These are phyloP conservation scores for Neoseiulus cucumeris DNA, from an alignment of 1,140 invertebrate genomes.

Conservation along the genomic window DNA sequence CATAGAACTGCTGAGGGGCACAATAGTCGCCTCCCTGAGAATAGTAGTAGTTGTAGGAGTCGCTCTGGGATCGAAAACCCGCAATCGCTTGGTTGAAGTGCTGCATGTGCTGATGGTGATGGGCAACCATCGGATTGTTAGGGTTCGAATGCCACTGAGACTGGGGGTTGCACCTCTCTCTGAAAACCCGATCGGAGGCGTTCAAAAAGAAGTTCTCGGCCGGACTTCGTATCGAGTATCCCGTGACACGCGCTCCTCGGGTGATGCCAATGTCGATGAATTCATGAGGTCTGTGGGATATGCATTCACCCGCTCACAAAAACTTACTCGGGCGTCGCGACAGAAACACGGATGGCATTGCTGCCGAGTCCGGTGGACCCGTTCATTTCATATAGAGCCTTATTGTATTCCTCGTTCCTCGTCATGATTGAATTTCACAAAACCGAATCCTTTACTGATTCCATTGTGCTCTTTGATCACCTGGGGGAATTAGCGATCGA, in stretches of 20 bases:
- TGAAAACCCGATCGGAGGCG: not conserved
- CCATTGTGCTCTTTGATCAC: slow-evolving; percentile 69
- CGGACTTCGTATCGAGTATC: too few species aligned
- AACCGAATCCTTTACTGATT: slow-evolving; percentile 88
- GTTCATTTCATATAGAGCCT: slow-evolving; percentile 50
- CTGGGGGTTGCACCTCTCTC: not conserved
- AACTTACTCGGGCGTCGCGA: slow-evolving; percentile 50
- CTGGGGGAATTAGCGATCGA: too few species aligned
- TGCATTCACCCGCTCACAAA: not conserved
- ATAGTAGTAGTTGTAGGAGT: slow-evolving; percentile 7
- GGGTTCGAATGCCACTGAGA: not conserved
- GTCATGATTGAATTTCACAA: slow-evolving; percentile 80
- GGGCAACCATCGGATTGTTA: not conserved
- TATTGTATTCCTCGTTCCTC: slow-evolving; percentile 83
- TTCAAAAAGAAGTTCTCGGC: too few species aligned
- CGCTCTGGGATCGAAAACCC: not conserved
- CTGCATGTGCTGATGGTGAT: slow-evolving; percentile 5
- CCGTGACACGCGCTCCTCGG: too few species aligned
- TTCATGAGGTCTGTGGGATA: too few species aligned
- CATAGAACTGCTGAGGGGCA: not conserved
- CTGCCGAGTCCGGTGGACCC: slow-evolving; percentile 36
- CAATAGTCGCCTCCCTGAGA: not conserved
- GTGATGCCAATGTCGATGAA: too few species aligned
- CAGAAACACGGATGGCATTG: slow-evolving; percentile 70
- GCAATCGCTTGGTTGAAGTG: slow-evolving; percentile 6